Conservation (phyloP, 1,140 invertebrate genomes). For the Ceratitis capitata region DNA sequence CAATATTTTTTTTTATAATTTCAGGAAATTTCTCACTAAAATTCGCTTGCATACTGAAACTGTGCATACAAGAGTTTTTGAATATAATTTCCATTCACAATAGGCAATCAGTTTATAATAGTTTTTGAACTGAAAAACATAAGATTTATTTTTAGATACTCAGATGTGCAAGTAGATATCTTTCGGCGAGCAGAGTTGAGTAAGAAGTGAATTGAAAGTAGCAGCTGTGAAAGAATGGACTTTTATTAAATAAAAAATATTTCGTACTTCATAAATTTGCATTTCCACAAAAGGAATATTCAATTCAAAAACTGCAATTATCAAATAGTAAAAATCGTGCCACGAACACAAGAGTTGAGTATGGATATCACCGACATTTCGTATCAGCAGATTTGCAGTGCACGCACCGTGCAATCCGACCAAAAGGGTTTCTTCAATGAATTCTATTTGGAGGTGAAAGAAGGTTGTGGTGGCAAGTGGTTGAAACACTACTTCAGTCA, state of each 20-base stretch:
- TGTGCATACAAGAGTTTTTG: not conserved
- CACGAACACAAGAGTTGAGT: not conserved
- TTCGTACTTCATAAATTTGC: not conserved
- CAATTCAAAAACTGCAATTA: not conserved
- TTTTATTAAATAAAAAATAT: not conserved
- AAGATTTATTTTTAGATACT: constrained; percentile 42
- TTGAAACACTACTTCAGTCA: constrained; percentile 68
- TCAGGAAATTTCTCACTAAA: too few relatives aligned
- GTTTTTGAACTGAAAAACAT: not conserved
- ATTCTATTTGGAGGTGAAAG: constrained; percentile 66
- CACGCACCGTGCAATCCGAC: constrained; percentile 71
- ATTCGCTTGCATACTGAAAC: too few relatives aligned
- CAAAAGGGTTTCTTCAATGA: constrained; percentile 71
- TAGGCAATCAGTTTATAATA: not conserved
- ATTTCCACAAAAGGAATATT: not conserved
- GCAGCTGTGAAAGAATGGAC: constrained; percentile 1
- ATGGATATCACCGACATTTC: constrained; percentile 55
- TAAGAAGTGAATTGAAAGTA: not conserved
- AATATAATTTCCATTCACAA: constrained; percentile 34
- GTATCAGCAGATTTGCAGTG: constrained; percentile 68
- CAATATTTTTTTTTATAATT: too few relatives aligned
- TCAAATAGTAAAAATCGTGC: not conserved
- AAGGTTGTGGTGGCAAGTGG: constrained; percentile 67
- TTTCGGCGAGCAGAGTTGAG: not conserved
- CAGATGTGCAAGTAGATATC: not conserved